Percentiles rank a stretch among this genome's conserved stretches.
These are phyloP conservation scores for Porites divaricata DNA, from an alignment of 92 coral and sea anemone species.

Conservation along the genomic window DNA sequence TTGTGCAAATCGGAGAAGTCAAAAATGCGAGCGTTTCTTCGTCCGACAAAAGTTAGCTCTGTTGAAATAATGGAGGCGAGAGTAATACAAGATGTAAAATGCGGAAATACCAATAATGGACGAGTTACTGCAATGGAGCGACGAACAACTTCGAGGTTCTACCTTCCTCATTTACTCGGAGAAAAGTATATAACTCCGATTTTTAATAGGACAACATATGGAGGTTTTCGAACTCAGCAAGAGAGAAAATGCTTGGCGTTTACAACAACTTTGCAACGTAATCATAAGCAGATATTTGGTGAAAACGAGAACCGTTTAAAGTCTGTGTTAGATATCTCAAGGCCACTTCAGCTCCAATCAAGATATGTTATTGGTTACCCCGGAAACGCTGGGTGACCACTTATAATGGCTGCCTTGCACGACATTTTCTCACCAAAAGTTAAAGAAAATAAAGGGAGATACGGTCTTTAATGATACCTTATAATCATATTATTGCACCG, in stretches of 20 bases:
- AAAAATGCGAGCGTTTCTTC: constrained; percentile 6
- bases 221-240: constrained; percentile 64
- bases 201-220: constrained; percentile 48
- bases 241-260: constrained; percentile 59
- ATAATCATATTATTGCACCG: no score
- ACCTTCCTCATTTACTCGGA: constrained; percentile 29
- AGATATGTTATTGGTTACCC: constrained; percentile 9
- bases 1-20: background rate
- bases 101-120: background rate
- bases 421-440: background rate
- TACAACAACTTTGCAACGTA: constrained; percentile 31
- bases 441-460: no score
- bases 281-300: constrained; percentile 23
- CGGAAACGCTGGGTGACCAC: background rate
- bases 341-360: constrained; percentile 48
- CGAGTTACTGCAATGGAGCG: background rate
- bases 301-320: constrained; percentile 10
- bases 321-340: constrained; percentile 50
- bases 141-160: constrained; percentile 4
- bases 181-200: background rate
- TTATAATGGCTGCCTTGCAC: background rate
- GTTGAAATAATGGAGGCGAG: constrained; percentile 3
- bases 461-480: no score
- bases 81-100: background rate
- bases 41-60: constrained; percentile 12